These are phyloP conservation scores for Coleophora deauratella DNA, from an alignment of 2,888 invertebrate species.

Conservation along the genomic window DNA sequence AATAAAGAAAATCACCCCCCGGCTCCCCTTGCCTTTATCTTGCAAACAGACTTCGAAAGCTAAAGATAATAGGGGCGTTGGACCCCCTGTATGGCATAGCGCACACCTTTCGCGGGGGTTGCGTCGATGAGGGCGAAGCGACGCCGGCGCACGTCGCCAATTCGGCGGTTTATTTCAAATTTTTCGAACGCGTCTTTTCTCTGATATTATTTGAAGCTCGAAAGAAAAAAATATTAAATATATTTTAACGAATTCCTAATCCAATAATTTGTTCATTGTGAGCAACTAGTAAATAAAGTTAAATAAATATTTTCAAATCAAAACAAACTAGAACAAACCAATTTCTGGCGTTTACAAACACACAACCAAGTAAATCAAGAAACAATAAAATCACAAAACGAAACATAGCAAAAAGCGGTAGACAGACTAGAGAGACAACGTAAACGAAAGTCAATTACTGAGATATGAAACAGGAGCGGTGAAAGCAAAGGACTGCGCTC, in stretches of 20 bases:
- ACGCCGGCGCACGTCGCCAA: conserved; percentile 35
- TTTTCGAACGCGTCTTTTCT: conserved; percentile 32
- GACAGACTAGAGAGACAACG: conserved; percentile 27
- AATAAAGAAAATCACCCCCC: conserved; percentile 73
- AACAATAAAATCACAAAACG: not conserved
- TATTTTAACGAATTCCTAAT: too few relatives aligned
- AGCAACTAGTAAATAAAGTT: conserved; percentile 5
- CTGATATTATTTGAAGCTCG: conserved; percentile 12
- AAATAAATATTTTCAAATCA: conserved; percentile 1
- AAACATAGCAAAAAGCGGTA: conserved; percentile 6
- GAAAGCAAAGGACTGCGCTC: conserved; percentile 42
- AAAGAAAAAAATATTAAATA: not conserved
- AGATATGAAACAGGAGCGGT: conserved; percentile 45
- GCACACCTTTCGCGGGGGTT: conserved; percentile 69
- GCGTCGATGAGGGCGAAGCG: conserved; percentile 34
- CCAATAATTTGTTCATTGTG: too few relatives aligned
- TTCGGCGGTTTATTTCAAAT: conserved; percentile 64
- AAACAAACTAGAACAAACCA: too few relatives aligned
- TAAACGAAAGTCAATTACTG: conserved; percentile 65
- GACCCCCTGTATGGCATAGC: conserved; percentile 42
- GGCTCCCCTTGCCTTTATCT: conserved; percentile 70
- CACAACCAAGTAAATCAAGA: not conserved
- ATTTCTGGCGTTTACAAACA: not conserved
- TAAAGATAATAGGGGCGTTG: conserved; percentile 72
- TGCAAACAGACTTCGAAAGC: conserved; percentile 71